A percentile compares a stretch with the other conserved stretches of the same genome.
Conservation (phyloP, 2,113 vertebrate genomes). For the Ophiodon elongatus region DNA sequence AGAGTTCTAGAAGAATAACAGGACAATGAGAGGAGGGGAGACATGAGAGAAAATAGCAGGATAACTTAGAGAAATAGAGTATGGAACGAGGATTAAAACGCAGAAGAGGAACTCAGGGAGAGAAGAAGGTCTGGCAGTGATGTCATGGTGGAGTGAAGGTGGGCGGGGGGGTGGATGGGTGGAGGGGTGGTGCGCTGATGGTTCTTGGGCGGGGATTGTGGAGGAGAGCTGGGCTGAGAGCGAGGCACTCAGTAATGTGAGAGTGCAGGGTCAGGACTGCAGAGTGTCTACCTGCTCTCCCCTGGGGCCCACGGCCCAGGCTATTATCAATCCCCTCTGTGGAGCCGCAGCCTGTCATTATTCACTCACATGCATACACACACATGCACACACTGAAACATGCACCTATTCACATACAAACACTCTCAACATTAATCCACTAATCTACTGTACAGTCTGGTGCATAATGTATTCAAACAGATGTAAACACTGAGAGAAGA, state of each 20-base stretch:
- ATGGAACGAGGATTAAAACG: slow-evolving; percentile 52
- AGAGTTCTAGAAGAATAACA: slow-evolving; percentile 51
- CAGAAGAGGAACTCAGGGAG: slow-evolving; percentile 35
- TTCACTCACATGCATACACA: slow-evolving; percentile 75
- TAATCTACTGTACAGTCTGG: slow-evolving; percentile 1
- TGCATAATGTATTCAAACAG: slow-evolving; percentile 17
- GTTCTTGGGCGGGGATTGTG: slow-evolving; percentile 85
- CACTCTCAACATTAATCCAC: slow-evolving; percentile 14
- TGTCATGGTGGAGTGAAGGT: slow-evolving; percentile 82
- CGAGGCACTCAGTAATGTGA: slow-evolving; percentile 96
- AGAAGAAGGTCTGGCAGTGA: slow-evolving; percentile 76
- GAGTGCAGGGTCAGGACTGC: slow-evolving; percentile 94
- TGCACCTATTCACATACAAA: slow-evolving; percentile 25
- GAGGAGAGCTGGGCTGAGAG: slow-evolving; percentile 81
- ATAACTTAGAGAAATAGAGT: slow-evolving; percentile 41
- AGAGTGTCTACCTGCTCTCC: slow-evolving; percentile 96
- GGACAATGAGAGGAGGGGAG: slow-evolving; percentile 26
- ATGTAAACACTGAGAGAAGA: slow-evolving; percentile 17
- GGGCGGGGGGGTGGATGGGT: slow-evolving; percentile 65
- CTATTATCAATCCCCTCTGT: slow-evolving; percentile 94
- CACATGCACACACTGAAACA: slow-evolving; percentile 31
- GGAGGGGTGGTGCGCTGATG: slow-evolving; percentile 65
- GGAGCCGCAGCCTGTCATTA: slow-evolving; percentile 92
- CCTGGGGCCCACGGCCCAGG: slow-evolving; percentile 87
- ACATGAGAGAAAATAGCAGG: slow-evolving; percentile 26